Conservation (phyloP, 1,140 invertebrate species). For the Subanguina moxae region DNA sequence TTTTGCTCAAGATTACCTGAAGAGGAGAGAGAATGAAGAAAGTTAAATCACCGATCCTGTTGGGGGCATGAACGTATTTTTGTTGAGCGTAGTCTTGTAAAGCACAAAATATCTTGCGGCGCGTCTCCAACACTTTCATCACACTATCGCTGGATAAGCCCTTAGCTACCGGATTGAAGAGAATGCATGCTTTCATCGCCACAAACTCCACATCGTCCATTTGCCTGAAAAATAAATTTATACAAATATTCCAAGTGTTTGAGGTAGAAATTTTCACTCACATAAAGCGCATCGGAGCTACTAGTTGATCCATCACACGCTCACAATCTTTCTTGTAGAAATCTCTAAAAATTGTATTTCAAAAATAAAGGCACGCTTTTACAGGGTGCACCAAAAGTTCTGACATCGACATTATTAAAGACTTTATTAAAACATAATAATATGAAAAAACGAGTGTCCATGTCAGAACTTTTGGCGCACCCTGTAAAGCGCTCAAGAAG, state of each 20-base stretch:
- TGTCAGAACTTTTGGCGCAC: no score
- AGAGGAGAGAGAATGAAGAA: constrained; percentile 56
- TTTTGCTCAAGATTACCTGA: constrained; percentile 32
- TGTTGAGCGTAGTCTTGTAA: constrained; percentile 44
- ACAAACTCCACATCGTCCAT: constrained; percentile 58
- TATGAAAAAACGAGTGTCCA: no score
- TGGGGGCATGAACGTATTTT: constrained; percentile 36
- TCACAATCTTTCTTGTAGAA: constrained; percentile 55
- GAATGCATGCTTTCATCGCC: constrained; percentile 56
- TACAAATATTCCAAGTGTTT: background rate
- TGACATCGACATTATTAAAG: no score
- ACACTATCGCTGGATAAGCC: constrained; percentile 45
- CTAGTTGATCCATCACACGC: constrained; percentile 55
- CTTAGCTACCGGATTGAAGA: constrained; percentile 57
- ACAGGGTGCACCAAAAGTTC: no score
- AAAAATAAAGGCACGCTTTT: constrained; percentile 4
- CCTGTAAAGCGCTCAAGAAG: background rate
- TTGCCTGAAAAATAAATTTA: constrained; percentile 30
- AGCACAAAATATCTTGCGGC: constrained; percentile 51
- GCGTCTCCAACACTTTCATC: constrained; percentile 52
- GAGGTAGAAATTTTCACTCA: background rate
- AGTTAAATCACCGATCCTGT: constrained; percentile 53
- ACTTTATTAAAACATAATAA: no score
- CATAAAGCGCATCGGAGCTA: constrained; percentile 53
- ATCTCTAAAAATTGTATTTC: constrained; percentile 34